Evolutionary conservation across 2,888 invertebrate genomes (phyloP).

Genomic region (Smittia aterrima): DNA sequence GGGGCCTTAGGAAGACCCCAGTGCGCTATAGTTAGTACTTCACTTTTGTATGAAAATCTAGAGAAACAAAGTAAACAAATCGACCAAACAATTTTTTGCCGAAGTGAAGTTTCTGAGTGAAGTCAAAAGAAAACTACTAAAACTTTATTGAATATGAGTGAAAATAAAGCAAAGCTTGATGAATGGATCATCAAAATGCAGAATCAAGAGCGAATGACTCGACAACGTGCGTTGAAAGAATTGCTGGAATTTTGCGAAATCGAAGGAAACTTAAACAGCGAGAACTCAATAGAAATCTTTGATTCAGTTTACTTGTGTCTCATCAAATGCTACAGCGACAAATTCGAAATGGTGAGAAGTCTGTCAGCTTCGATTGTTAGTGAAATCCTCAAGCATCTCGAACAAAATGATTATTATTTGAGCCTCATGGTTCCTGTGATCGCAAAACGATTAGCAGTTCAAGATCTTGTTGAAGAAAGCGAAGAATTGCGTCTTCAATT

Average conservation of each 20-base stretch:
- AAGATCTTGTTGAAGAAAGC: slow-evolving; percentile 65
- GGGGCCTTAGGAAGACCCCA: too few species aligned
- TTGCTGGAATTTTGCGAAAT: slow-evolving; percentile 43
- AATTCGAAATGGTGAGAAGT: slow-evolving; percentile 51
- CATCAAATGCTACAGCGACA: slow-evolving; percentile 51
- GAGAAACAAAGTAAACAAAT: too few species aligned
- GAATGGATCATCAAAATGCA: slow-evolving; percentile 42
- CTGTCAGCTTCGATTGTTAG: slow-evolving; percentile 47
- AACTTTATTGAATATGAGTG: not conserved
- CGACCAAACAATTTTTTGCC: too few species aligned
- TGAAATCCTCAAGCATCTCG: slow-evolving; percentile 54
- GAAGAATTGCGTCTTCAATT: slow-evolving; percentile 80
- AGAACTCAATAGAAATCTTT: slow-evolving; percentile 45
- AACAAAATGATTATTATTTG: slow-evolving; percentile 69
- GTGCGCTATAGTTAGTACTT: too few species aligned
- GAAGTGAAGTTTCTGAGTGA: too few species aligned
- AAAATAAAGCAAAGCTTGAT: slow-evolving; percentile 18
- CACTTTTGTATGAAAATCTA: too few species aligned
- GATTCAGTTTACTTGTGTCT: slow-evolving; percentile 51
- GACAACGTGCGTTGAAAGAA: slow-evolving; percentile 44
- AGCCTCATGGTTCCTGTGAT: slow-evolving; percentile 73
- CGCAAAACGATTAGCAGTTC: slow-evolving; percentile 72
- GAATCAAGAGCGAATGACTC: slow-evolving; percentile 44
- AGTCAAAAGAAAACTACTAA: too few species aligned
- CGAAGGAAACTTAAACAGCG: not conserved